A percentile compares a stretch with the other conserved stretches of the same genome.
phyloP scores from a whole-genome alignment of 2,888 invertebrate species.

The Leptogaster cylindrica region DNA sequence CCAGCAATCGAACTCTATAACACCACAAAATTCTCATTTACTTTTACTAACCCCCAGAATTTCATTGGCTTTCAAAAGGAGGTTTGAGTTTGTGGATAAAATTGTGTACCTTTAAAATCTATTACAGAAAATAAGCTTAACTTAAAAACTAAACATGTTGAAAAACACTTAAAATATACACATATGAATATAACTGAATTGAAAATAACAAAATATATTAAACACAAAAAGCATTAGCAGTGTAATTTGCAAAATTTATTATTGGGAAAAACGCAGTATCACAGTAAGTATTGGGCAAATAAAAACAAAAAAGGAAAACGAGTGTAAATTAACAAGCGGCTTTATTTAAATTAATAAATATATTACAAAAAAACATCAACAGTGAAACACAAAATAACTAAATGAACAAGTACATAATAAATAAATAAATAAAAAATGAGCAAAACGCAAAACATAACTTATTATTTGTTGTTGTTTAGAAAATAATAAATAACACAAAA shows the following conservation, averaged over 20 bases:
- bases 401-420: slow-evolving; percentile 24
- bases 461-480: slow-evolving; percentile 13
- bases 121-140: too few relatives aligned
- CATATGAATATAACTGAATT: neutral
- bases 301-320: neutral
- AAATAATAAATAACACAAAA: slow-evolving; percentile 16
- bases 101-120: too few relatives aligned
- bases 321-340: neutral
- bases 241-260: neutral
- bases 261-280: neutral
- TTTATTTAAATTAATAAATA: slow-evolving; percentile 27
- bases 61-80: too few relatives aligned
- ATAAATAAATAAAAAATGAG: slow-evolving; percentile 5
- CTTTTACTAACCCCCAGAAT: too few relatives aligned
- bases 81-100: too few relatives aligned
- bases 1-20: too few relatives aligned
- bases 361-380: slow-evolving; percentile 23
- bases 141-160: too few relatives aligned
- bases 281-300: neutral
- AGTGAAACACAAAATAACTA: slow-evolving; percentile 17
- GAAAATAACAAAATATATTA: slow-evolving; percentile 5
- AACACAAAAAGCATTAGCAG: slow-evolving; percentile 37
- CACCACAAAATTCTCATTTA: too few relatives aligned
- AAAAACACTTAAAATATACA: too few relatives aligned
- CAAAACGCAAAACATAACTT: slow-evolving; percentile 11